Conservation (phyloP, 2,113 vertebrate species). For the Amia ocellicauda region DNA sequence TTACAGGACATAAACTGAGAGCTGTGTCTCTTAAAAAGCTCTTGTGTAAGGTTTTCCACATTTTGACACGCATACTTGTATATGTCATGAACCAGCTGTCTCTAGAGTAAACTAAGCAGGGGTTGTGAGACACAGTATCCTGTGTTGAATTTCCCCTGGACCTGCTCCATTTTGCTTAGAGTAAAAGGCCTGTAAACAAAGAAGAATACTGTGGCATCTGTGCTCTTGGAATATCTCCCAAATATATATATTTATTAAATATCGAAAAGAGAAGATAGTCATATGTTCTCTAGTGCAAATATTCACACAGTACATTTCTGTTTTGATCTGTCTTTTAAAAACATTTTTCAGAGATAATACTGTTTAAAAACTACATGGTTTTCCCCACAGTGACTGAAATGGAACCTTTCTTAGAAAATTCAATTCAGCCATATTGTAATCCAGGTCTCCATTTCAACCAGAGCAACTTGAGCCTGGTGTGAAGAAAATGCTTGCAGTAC, state of each 20-base stretch:
- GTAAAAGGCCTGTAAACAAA: not conserved
- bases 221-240: not conserved
- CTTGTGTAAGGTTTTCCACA: conserved; percentile 23
- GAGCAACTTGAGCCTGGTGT: too few relatives aligned
- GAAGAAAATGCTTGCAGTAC: conserved; percentile 29
- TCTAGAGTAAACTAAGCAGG: not conserved
- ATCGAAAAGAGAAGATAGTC: too few relatives aligned
- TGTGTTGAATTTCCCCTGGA: not conserved
- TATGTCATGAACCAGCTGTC: not conserved
- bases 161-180: rapidly evolving
- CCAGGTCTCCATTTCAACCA: too few relatives aligned
- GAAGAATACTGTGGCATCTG: not conserved
- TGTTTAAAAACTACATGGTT: too few relatives aligned
- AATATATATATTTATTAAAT: not conserved
- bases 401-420: too few relatives aligned
- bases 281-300: too few relatives aligned
- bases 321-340: too few relatives aligned
- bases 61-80: not conserved
- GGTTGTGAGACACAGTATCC: not conserved
- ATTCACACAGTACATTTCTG: too few relatives aligned
- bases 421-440: too few relatives aligned
- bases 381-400: too few relatives aligned
- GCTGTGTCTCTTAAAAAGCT: conserved; percentile 20
- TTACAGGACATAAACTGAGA: conserved; percentile 18
- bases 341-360: too few relatives aligned